Evolutionary conservation across 2,113 vertebrate genomes (phyloP).

Genomic region (Chrysochloris asiatica): DNA sequence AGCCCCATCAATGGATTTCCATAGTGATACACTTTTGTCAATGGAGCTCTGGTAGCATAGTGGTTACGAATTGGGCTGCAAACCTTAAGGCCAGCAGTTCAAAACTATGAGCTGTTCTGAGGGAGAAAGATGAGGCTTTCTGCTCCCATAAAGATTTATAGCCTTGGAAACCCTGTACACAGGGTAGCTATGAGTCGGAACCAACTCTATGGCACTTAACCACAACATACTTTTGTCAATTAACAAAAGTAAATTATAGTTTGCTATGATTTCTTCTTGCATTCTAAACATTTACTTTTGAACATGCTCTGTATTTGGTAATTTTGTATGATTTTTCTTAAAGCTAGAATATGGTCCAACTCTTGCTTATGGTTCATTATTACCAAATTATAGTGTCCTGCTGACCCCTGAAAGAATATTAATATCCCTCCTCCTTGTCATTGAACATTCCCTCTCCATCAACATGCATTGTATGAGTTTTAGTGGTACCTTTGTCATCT

Average conservation of each 20-base stretch:
- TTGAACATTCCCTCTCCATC: neutral
- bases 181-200: too few relatives aligned
- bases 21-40: neutral
- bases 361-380: neutral
- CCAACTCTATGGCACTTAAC: too few relatives aligned
- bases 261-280: neutral
- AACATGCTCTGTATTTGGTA: too few relatives aligned
- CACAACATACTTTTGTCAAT: constrained; percentile 31
- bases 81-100: too few relatives aligned
- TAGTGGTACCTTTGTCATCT: neutral
- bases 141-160: too few relatives aligned
- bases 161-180: too few relatives aligned
- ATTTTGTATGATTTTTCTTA: neutral
- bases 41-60: too few relatives aligned
- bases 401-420: too few relatives aligned
- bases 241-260: neutral
- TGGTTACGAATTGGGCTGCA: too few relatives aligned
- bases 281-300: neutral
- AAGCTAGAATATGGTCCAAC: neutral
- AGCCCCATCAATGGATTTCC: neutral
- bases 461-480: neutral
- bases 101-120: too few relatives aligned
- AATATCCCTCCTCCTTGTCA: neutral
- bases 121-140: too few relatives aligned
- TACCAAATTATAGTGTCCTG: neutral